A percentile compares a stretch with the other conserved stretches of the same genome.
Conservation (phyloP, 2,888 invertebrate species). For the Leptopilina drosophilae region DNA sequence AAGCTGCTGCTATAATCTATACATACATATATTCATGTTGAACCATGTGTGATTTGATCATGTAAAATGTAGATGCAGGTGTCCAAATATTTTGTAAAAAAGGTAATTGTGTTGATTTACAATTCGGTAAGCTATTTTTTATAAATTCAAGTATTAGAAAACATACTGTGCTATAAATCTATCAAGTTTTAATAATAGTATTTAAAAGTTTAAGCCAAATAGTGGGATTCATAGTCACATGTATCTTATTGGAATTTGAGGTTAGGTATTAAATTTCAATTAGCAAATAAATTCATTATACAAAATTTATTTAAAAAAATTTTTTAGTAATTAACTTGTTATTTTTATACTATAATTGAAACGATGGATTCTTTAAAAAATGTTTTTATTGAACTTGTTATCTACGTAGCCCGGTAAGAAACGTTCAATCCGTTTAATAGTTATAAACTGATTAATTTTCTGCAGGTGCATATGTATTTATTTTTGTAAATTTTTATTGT, state of each 20-base stretch:
- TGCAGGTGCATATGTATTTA: background rate
- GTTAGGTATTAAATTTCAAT: background rate
- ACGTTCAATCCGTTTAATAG: background rate
- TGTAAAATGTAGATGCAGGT: background rate
- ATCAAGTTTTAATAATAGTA: background rate
- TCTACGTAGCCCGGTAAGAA: background rate
- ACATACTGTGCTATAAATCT: conserved; percentile 1
- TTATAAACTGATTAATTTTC: background rate
- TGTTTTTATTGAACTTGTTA: background rate
- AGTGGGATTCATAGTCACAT: background rate
- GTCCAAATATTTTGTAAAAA: background rate
- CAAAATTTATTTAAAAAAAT: background rate
- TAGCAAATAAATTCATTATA: background rate
- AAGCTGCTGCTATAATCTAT: background rate
- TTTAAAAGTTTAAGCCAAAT: conserved; percentile 1
- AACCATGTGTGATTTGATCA: background rate
- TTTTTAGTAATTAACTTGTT: background rate
- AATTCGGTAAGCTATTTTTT: background rate
- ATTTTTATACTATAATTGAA: background rate
- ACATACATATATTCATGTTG: background rate
- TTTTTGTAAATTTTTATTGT: background rate
- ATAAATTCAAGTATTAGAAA: background rate
- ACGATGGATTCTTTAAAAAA: conserved; percentile 1
- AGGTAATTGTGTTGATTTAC: background rate
- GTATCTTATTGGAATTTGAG: background rate